A percentile compares a stretch with the other conserved stretches of the same genome.
These are phyloP conservation scores for Caenorhabditis afra DNA, from an alignment of 2,888 invertebrate genomes.

Conservation along the genomic window DNA sequence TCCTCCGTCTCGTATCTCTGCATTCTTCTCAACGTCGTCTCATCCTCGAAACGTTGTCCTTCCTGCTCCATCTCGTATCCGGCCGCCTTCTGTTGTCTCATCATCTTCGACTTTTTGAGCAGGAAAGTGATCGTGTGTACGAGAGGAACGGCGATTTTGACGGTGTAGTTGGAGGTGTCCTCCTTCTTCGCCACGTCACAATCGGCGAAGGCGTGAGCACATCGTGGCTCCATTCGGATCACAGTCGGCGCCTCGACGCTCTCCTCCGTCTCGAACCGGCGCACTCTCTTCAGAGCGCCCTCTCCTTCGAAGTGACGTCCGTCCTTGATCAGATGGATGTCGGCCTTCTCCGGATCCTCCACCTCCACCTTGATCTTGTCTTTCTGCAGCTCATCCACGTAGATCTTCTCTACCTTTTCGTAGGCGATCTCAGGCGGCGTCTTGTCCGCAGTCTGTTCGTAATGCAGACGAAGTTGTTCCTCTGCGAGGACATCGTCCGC, in stretches of 20 bases:
- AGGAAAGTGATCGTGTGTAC: conserved; percentile 60
- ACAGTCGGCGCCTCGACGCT: conserved; percentile 67
- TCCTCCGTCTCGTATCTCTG: conserved; percentile 57
- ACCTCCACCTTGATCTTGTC: conserved; percentile 63
- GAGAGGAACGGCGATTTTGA: conserved; percentile 68
- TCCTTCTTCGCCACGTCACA: conserved; percentile 77
- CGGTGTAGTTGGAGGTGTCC: conserved; percentile 76
- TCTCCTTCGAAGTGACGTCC: conserved; percentile 75
- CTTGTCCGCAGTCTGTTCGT: conserved; percentile 71
- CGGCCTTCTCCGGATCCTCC: conserved; percentile 66
- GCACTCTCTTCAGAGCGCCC: conserved; percentile 58
- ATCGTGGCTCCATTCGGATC: conserved; percentile 63
- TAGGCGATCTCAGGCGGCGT: conserved; percentile 64
- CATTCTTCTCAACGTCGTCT: conserved; percentile 49
- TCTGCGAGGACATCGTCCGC: conserved; percentile 71
- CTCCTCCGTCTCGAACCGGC: conserved; percentile 72
- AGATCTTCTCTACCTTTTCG: conserved; percentile 71
- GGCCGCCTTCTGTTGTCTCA: conserved; percentile 54
- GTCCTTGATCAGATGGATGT: conserved; percentile 73
- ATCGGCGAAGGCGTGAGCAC: conserved; percentile 76
- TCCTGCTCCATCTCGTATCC: conserved; percentile 62
- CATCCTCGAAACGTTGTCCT: conserved; percentile 58
- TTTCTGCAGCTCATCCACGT: conserved; percentile 74
- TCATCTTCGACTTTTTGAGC: conserved; percentile 48
- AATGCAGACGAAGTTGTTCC: conserved; percentile 60